These are phyloP conservation scores for Escarpia spicata DNA, from an alignment of 2,888 invertebrate species.

Conservation along the genomic window DNA sequence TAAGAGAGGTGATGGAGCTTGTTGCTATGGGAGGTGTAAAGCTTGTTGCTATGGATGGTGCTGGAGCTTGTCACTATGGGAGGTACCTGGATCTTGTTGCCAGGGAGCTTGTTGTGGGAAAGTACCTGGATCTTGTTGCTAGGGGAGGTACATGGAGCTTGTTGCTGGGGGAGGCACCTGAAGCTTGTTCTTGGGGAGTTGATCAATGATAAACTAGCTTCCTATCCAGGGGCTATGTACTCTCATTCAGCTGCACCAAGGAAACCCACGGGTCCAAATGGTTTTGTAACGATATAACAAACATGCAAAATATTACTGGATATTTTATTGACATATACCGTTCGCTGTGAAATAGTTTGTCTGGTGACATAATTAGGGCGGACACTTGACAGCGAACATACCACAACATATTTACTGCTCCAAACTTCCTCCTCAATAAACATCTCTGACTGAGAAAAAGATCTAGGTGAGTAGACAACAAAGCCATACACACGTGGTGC, in stretches of 20 bases:
- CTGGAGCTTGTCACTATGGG: not conserved
- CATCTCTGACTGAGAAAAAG: not conserved
- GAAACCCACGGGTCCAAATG: conserved; percentile 20
- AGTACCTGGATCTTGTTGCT: conserved; percentile 19
- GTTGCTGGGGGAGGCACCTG: not conserved
- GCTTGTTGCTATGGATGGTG: not conserved
- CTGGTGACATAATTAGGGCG: conserved; percentile 19
- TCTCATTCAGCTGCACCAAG: not conserved
- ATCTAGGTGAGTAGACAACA: conserved; percentile 14
- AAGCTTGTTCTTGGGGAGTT: not conserved
- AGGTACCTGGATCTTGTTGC: conserved; percentile 21
- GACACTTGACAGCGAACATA: not conserved
- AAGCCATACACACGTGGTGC: not conserved
- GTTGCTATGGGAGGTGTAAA: not conserved
- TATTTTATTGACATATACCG: conserved; percentile 17
- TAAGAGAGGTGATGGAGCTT: not conserved
- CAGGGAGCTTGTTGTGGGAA: not conserved
- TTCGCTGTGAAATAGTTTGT: conserved; percentile 17
- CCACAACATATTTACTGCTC: conserved; percentile 23
- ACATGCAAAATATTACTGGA: conserved; percentile 13
- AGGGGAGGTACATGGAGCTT: conserved; percentile 21
- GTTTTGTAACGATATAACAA: not conserved
- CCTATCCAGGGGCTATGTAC: conserved; percentile 5
- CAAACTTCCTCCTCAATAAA: conserved; percentile 14
- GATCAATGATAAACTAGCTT: conserved; percentile 6